Conservation (phyloP, 2,888 invertebrate genomes). For the Eilema depressum region DNA sequence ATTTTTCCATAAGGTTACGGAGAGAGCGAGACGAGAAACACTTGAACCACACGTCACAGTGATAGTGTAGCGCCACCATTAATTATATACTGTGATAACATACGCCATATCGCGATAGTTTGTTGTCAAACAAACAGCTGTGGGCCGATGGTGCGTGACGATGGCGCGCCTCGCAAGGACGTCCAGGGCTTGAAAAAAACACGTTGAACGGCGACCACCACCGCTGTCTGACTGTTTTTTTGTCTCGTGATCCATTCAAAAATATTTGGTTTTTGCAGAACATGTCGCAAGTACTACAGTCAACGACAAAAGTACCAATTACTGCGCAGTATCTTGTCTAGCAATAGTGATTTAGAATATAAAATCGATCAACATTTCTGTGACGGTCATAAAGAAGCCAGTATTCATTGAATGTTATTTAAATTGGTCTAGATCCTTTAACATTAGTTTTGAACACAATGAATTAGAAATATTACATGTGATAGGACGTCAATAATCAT, state of each 20-base stretch:
- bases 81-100: conserved; percentile 52
- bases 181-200: conserved; percentile 64
- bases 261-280: conserved; percentile 44
- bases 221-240: conserved; percentile 55
- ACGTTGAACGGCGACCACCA: conserved; percentile 50
- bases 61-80: conserved; percentile 42
- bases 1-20: not conserved
- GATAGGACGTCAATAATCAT: conserved; percentile 37
- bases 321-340: conserved; percentile 53
- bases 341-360: conserved; percentile 2
- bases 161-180: conserved; percentile 75
- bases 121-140: conserved; percentile 81
- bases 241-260: conserved; percentile 52
- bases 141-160: conserved; percentile 69
- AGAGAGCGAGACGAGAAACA: conserved; percentile 14
- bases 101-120: conserved; percentile 61
- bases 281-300: conserved; percentile 53
- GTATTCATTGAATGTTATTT: not conserved
- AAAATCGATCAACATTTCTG: conserved; percentile 1
- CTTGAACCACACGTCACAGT: conserved; percentile 34
- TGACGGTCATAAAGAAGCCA: conserved; percentile 4
- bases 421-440: not conserved
- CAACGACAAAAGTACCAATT: conserved; percentile 50
- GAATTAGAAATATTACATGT: conserved; percentile 23
- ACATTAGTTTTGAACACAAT: conserved; percentile 5